phyloP scores from a whole-genome alignment of 1,140 invertebrate genomes.

The Centruroides sculpturatus region DNA sequence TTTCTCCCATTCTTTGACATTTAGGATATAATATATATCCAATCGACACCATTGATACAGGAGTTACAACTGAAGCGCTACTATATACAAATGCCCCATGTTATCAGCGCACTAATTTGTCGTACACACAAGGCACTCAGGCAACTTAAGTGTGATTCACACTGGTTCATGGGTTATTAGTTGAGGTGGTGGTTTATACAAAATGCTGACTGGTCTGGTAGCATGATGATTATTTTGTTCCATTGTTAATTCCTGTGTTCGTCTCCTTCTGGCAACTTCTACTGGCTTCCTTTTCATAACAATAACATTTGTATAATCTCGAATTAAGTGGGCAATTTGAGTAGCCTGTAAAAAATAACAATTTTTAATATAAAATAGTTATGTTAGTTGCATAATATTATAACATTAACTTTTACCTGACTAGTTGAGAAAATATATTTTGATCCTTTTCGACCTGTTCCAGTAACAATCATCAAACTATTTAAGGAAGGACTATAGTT shows the following conservation, averaged over 20 bases:
- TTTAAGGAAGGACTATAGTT: conserved; percentile 77
- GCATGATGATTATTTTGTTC: background rate
- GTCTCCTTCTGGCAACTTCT: conserved; percentile 7
- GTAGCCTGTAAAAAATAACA: conserved; percentile 49
- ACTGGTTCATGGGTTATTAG: no score
- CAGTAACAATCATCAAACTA: conserved; percentile 70
- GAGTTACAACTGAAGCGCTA: no score
- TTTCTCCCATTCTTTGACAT: no score
- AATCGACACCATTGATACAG: no score
- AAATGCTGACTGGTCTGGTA: conserved; percentile 16
- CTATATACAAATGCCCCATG: no score
- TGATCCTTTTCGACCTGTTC: conserved; percentile 60
- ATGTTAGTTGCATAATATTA: background rate
- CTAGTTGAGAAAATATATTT: conserved; percentile 78
- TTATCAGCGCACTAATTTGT: no score
- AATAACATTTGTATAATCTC: conserved; percentile 48
- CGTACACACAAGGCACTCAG: no score
- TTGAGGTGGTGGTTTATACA: conserved; percentile 18
- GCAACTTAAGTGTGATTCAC: no score
- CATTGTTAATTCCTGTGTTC: conserved; percentile 12
- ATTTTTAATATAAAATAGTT: background rate
- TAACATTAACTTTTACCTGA: conserved; percentile 41
- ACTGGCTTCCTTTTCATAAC: conserved; percentile 15
- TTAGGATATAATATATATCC: no score
- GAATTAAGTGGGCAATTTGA: conserved; percentile 83